A percentile compares a stretch with the other conserved stretches of the same genome.
Evolutionary conservation across 2,888 invertebrate genomes (phyloP).

Genomic region (Seira ritae): DNA sequence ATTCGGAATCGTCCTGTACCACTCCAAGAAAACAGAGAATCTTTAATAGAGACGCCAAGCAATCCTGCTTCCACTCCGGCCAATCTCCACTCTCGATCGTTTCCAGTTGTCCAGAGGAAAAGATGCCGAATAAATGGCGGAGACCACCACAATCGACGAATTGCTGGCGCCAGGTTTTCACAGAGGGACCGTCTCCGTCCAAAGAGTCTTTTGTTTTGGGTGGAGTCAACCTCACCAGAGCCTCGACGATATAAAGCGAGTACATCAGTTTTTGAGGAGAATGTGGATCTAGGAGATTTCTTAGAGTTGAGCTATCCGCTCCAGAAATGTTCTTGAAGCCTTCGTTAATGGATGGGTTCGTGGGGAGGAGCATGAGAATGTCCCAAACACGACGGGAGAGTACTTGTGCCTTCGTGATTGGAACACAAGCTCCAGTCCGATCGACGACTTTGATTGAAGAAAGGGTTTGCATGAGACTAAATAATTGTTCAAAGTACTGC

Average conservation of each 20-base stretch:
- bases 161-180: slow-evolving; percentile 82
- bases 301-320: slow-evolving; percentile 78
- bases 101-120: slow-evolving; percentile 90
- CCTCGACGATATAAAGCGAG: slow-evolving; percentile 92
- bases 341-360: slow-evolving; percentile 89
- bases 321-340: slow-evolving; percentile 85
- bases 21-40: slow-evolving; percentile 92
- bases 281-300: slow-evolving; percentile 88
- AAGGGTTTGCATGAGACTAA: slow-evolving; percentile 92
- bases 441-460: slow-evolving; percentile 89
- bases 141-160: slow-evolving; percentile 93
- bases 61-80: slow-evolving; percentile 96
- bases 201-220: slow-evolving; percentile 32
- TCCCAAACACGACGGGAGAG: slow-evolving; percentile 96
- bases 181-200: slow-evolving; percentile 27
- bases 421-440: slow-evolving; percentile 83
- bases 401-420: slow-evolving; percentile 91
- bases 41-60: slow-evolving; percentile 90
- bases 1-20: slow-evolving; percentile 74
- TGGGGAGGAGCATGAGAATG: slow-evolving; percentile 92
- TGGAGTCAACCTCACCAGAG: slow-evolving; percentile 76
- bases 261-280: slow-evolving; percentile 97
- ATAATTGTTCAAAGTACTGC: slow-evolving; percentile 92
- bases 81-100: slow-evolving; percentile 80
- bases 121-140: slow-evolving; percentile 91